Base-by-base conservation (phyloP, 2,888 invertebrate species). In the Drosophila macrospina region DNA sequence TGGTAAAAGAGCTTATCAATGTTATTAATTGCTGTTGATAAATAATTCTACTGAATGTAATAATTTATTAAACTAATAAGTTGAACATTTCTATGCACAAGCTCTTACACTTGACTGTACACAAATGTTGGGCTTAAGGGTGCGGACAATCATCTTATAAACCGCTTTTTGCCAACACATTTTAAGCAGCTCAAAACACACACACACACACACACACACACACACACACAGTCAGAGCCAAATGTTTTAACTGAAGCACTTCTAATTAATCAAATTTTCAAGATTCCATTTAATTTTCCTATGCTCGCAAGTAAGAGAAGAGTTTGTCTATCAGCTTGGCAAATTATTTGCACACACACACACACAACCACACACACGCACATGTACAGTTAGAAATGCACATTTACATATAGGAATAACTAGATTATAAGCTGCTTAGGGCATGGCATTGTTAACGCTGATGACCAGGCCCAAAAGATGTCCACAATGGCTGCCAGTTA, bases 261-360 rank as follows among this genome's bases (percentile, higher is more conserved):
- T 50, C 28, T 64, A 66, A 70, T 74, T 74, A 74, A 74, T 70
- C 62, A 66, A 48, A 70, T 70, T 70, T 70, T 62, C 55, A 44
- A 60, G 66, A 70, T 74, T 62, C 59, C 70, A 70, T 70, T 70
- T 32, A 70, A 66, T 71, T 59, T 61, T 60, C 16, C 36, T 26
- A 37, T 41, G 41, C 36, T 16, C 42, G 5, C 6, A 48, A 24
- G 7, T 47, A 13, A 24, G 51, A 26, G n/a, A 41, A 62, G 59
- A 62, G 59, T 37, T 74, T 59, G 26, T 59, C 65, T 74, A 62
- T 57, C 65, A 48, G 6, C 54, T 30, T 15, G 30, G 50, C 28
- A 60, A 64, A 59, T 60, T 59, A 55, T 56, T 55, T 60, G 20
- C n/a, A 7, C 34, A 41, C 47, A 28, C 32, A 16, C 16, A 7